phyloP scores from a whole-genome alignment of 2,888 invertebrate genomes.

The Aporophyla nigra region DNA sequence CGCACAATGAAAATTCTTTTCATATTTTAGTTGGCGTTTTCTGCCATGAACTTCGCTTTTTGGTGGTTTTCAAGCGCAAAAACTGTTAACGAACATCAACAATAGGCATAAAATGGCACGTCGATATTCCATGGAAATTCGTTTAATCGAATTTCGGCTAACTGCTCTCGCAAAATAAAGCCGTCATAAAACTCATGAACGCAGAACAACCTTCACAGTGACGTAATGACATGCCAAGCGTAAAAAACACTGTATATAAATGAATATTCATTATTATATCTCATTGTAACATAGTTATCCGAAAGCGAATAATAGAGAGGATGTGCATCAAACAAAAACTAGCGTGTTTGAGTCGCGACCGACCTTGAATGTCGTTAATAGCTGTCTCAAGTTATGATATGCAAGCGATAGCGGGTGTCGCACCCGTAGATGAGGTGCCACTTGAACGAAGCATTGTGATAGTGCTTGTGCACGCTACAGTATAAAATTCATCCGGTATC shows the following conservation, averaged over 20 bases:
- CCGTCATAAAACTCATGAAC: conserved; percentile 14
- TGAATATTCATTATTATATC: conserved; percentile 65
- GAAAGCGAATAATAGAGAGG: conserved; percentile 68
- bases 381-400: conserved; percentile 37
- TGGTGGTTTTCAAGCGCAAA: neutral
- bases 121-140: neutral
- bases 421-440: neutral
- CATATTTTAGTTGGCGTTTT: neutral
- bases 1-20: neutral
- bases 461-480: conserved; percentile 5
- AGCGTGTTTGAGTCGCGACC: conserved; percentile 51
- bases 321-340: conserved; percentile 73
- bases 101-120: neutral
- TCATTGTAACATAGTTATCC: conserved; percentile 61
- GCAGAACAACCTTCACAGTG: conserved; percentile 35
- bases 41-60: neutral
- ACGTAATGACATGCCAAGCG: conserved; percentile 37
- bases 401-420: conserved; percentile 41
- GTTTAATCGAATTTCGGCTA: neutral
- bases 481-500: neutral
- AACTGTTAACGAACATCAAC: neutral
- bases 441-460: conserved; percentile 7
- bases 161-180: conserved; percentile 2
- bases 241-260: conserved; percentile 42
- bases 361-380: conserved; percentile 67